These are phyloP conservation scores for Spilosoma lubricipeda DNA, from an alignment of 2,888 invertebrate genomes.

Conservation along the genomic window DNA sequence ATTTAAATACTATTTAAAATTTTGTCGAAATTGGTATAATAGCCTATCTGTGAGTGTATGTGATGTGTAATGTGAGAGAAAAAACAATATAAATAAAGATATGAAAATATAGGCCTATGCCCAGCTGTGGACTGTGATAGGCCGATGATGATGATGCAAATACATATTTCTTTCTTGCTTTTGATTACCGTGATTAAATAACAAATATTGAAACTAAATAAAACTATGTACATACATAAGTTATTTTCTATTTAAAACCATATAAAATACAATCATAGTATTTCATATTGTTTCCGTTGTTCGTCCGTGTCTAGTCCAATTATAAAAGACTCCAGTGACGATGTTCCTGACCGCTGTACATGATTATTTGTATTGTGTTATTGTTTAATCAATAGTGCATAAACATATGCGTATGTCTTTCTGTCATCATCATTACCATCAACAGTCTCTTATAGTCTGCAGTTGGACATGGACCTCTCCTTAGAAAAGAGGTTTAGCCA, in stretches of 20 bases:
- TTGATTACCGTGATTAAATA: background rate
- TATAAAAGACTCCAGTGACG: too few relatives aligned
- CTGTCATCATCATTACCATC: too few relatives aligned
- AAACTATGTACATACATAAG: too few relatives aligned
- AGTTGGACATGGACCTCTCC: too few relatives aligned
- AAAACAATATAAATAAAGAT: background rate
- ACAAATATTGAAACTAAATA: too few relatives aligned
- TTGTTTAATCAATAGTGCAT: background rate
- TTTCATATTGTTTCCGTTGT: background rate
- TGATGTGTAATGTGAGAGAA: too few relatives aligned
- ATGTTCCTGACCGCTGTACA: background rate
- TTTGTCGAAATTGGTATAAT: background rate
- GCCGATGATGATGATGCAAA: background rate
- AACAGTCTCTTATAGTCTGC: too few relatives aligned
- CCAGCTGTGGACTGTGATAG: too few relatives aligned
- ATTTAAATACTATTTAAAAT: background rate
- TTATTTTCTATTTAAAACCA: background rate
- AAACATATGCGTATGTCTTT: too few relatives aligned
- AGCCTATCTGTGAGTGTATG: background rate
- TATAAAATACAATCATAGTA: conserved; percentile 6
- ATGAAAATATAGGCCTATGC: too few relatives aligned
- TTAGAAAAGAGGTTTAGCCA: too few relatives aligned
- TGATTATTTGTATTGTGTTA: background rate
- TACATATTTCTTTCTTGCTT: background rate
- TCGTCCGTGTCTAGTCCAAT: background rate